Evolutionary conservation across 2,797 vertebrate species (phyloP), one percentile per base, ranked within the genome.

Genomic region (Melanotaenia boesemani): DNA sequence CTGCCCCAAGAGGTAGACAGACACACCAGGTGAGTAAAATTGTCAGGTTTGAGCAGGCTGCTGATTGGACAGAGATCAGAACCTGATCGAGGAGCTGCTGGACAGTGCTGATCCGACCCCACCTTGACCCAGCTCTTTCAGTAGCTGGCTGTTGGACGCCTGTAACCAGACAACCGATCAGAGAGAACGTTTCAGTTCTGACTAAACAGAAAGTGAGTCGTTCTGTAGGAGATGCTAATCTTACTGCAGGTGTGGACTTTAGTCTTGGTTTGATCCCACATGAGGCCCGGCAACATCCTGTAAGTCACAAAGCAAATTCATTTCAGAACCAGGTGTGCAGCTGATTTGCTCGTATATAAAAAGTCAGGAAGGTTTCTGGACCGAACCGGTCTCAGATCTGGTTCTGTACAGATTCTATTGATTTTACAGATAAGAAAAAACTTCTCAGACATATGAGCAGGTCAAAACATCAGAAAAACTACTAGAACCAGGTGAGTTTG

Each of bases 81-180:
- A 96, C 96, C 91, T 96, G 94, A 76, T 94, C 92, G 24, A 97
- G 91, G 65, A 98, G 86, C 73, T 94, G 91, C 85, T 96, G 94
- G 79, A 97, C 78, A 15, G 91, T 46, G 5, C 83, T 63, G 65
- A 94, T 83, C 76, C 84, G 90, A 50, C 95, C 95, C 83, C 77
- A 32, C 95, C 95, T 0, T 87, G 92, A 60, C 94, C 92, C 2
- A 97, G 70, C 82, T 97, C 95, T 6, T 92, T 88, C 73, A 96
- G 86, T 55, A 97, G 89, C 74, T 90, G 90, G 64, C 71, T 80
- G 34, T 93, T 91, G 61, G 92, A 90, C 30, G 68, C 64, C 85
- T 86, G 37, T 9, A 77, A 18, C 11, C 37, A 60, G 20, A 46
- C 30, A 44, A 26, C 71, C 79, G 79, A 72, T 79, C 48, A 80